phyloP scores from a whole-genome alignment of 2,113 vertebrate genomes.

The Toxostoma redivivum region DNA sequence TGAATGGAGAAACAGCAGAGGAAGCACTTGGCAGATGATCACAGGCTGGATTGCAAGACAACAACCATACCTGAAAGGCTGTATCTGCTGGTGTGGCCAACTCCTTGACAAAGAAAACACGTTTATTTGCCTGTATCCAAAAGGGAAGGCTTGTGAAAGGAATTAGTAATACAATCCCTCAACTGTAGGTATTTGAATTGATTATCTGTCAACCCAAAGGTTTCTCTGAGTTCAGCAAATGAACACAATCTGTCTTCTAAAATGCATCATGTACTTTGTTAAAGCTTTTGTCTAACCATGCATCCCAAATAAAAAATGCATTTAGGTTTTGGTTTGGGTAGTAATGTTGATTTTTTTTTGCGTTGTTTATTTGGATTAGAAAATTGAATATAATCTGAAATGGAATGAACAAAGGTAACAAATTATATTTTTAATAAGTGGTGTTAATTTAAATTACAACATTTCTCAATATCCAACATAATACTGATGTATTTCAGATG shows the following conservation, averaged over 20 bases:
- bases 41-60: not conserved
- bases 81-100: slow-evolving; percentile 5
- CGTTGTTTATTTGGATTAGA: not conserved
- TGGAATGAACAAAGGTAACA: not conserved
- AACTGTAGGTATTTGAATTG: slow-evolving; percentile 70
- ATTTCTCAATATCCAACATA: not conserved
- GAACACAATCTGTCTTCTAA: slow-evolving; percentile 67
- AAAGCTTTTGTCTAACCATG: slow-evolving; percentile 46
- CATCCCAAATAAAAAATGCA: slow-evolving; percentile 39
- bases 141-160: slow-evolving; percentile 51
- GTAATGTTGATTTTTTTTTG: not conserved
- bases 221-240: slow-evolving; percentile 71
- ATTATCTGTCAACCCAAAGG: slow-evolving; percentile 70
- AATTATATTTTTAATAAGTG: not conserved
- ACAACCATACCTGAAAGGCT: not conserved
- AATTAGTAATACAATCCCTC: slow-evolving; percentile 71
- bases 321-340: not conserved
- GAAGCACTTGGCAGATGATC: not conserved
- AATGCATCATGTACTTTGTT: slow-evolving; percentile 62
- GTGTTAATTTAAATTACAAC: slow-evolving; percentile 2
- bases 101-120: slow-evolving; percentile 26
- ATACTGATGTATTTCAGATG: slow-evolving; percentile 15
- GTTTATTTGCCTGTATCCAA: slow-evolving; percentile 52
- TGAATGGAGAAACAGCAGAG: not conserved
- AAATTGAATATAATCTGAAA: not conserved